Conservation (phyloP, 2,113 vertebrate species). For the Pionites leucogaster region DNA sequence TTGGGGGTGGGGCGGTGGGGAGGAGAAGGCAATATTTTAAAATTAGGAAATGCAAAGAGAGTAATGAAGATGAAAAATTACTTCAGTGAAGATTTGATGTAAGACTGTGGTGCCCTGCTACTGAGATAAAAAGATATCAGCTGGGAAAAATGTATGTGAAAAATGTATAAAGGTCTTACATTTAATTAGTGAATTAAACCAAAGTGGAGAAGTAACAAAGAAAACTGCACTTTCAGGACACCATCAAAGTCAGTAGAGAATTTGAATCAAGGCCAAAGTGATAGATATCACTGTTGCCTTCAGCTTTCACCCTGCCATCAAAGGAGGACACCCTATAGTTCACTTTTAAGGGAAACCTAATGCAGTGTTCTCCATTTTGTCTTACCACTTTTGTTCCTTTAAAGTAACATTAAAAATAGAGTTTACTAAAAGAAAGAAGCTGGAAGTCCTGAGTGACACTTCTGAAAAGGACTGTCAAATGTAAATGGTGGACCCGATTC, state of each 20-base stretch:
- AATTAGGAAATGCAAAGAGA: not conserved
- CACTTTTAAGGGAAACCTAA: not conserved
- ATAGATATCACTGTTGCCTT: not conserved
- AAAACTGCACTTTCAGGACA: not conserved
- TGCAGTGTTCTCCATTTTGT: not conserved
- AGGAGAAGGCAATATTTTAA: not conserved
- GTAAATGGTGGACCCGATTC: not conserved
- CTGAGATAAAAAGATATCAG: not conserved
- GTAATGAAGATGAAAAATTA: not conserved
- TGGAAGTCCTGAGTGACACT: not conserved
- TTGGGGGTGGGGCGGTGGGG: rapidly evolving
- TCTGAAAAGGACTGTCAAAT: not conserved
- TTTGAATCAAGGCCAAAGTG: not conserved
- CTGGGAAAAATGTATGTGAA: not conserved
- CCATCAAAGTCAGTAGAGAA: not conserved
- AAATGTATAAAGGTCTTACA: not conserved
- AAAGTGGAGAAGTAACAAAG: not conserved
- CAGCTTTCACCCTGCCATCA: not conserved
- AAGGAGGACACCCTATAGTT: not conserved
- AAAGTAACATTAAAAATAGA: not conserved
- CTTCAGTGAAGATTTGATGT: not conserved
- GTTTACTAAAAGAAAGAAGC: not conserved
- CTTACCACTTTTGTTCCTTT: not conserved
- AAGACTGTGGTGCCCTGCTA: not conserved
- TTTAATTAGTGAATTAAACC: not conserved